Evolutionary conservation across 2,888 invertebrate species (phyloP).

Genomic region (Sipha maydis): DNA sequence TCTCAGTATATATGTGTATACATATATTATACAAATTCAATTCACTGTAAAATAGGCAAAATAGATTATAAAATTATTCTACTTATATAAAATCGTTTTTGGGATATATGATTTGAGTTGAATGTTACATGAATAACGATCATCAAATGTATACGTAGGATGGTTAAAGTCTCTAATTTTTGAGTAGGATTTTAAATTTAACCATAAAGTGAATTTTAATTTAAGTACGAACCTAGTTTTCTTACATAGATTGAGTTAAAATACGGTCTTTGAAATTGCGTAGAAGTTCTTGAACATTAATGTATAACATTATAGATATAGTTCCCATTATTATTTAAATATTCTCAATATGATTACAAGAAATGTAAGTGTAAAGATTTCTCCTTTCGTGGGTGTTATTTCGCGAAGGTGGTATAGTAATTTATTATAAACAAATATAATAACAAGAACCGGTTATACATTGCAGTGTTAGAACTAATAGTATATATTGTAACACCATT

Average conservation of each 20-base stretch:
- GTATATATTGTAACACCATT: background rate
- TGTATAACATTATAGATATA: background rate
- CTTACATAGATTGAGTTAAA: background rate
- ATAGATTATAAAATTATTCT: background rate
- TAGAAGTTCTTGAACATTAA: background rate
- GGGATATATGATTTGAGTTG: background rate
- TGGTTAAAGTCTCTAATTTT: background rate
- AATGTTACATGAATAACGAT: too few relatives aligned
- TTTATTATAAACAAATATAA: background rate
- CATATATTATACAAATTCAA: too few relatives aligned
- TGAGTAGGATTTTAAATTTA: background rate
- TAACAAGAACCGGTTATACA: slow-evolving; percentile 20
- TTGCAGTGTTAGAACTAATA: background rate
- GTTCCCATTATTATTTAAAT: background rate
- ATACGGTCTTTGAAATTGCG: background rate
- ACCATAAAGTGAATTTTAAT: background rate
- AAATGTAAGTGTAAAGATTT: slow-evolving; percentile 18
- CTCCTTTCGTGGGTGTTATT: slow-evolving; percentile 44
- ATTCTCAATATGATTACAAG: background rate
- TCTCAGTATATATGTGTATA: too few relatives aligned
- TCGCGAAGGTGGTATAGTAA: slow-evolving; percentile 14
- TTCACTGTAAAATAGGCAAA: background rate
- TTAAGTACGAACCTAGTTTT: background rate
- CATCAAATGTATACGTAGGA: background rate
- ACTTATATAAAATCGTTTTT: background rate